These are phyloP conservation scores for Propithecus perrieri DNA, from an alignment of 2,797 vertebrate genomes.

Conservation along the genomic window DNA sequence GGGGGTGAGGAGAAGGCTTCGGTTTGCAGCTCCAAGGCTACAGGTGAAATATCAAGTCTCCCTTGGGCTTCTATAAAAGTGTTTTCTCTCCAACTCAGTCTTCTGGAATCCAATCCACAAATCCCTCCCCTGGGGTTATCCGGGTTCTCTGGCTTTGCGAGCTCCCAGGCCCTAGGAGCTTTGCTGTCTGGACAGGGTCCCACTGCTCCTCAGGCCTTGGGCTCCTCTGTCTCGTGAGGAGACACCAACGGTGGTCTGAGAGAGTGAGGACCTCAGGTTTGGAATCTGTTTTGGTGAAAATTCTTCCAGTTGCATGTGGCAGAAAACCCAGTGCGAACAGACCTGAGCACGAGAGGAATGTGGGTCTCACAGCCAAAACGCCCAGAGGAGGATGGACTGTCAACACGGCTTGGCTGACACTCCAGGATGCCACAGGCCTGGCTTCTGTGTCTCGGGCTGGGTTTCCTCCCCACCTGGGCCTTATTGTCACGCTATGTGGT, in stretches of 20 bases:
- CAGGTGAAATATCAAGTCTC: not conserved
- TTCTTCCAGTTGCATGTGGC: not conserved
- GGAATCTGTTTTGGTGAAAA: not conserved
- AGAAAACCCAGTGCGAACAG: not conserved
- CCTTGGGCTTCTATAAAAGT: not conserved
- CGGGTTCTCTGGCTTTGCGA: too few species aligned
- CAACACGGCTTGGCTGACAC: not conserved
- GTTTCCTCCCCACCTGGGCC: not conserved
- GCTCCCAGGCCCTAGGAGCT: not conserved
- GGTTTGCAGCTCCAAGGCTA: not conserved
- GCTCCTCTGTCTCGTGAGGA: not conserved
- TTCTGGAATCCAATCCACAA: not conserved
- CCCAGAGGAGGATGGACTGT: not conserved
- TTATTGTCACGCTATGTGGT: not conserved
- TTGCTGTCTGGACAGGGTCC: not conserved
- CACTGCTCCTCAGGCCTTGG: too few species aligned
- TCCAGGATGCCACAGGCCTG: not conserved
- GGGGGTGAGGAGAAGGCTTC: not conserved
- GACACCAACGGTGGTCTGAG: not conserved
- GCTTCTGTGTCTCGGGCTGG: not conserved
- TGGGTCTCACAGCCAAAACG: rapidly evolving
- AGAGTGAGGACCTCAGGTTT: not conserved
- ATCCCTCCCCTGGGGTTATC: not conserved
- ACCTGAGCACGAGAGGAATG: not conserved
- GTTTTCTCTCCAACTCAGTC: not conserved